Evolutionary conservation across 1,140 invertebrate species (phyloP), one percentile per base, ranked within the genome.

Genomic region (Atopsyche davidsoni): DNA sequence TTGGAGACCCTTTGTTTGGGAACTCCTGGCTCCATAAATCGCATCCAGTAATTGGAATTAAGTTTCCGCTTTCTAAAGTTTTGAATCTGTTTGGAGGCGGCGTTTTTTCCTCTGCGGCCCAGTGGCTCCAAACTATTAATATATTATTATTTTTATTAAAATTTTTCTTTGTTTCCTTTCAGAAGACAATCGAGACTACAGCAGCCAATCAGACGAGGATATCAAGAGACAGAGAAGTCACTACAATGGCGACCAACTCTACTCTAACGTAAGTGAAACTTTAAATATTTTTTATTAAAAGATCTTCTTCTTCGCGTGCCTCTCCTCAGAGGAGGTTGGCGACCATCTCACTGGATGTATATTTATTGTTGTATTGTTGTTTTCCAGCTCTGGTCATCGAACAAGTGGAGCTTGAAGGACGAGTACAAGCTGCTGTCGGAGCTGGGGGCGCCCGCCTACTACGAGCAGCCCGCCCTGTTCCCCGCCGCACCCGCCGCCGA

Each of bases 241-340:
- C 51, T 93, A 92, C 66, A 90, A 87, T 60, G 86, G 87, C n/a
- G 89, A 93, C 68, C 88, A 89, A 63, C 76, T 91, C 46, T 92
- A 90, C 66, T 82, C 86, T 6, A 91, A 89, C 65, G 88, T 90
- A 77, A 86, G 86, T 84, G 54, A 50, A 9, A 3, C 18, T 19
- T 42, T 22, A n/a, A n/a, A n/a, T 36, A 4, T n/a, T 36, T 36
- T 13, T 14, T 6, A 36, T 13, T 13, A 16, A 6, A n/a, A 16
- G 17, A n/a, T n/a, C n/a, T n/a, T n/a, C n/a, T n/a, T n/a, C n/a
- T n/a, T n/a, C n/a, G n/a, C n/a, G n/a, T n/a, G n/a, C n/a, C n/a
- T n/a, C n/a, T n/a, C n/a, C n/a, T n/a, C n/a, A n/a, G n/a, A n/a
- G n/a, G n/a, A n/a, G n/a, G n/a, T n/a, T n/a, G n/a, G n/a, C n/a